Base-by-base conservation (phyloP, 2,797 vertebrate genomes). In the Argyrosomus regius region DNA sequence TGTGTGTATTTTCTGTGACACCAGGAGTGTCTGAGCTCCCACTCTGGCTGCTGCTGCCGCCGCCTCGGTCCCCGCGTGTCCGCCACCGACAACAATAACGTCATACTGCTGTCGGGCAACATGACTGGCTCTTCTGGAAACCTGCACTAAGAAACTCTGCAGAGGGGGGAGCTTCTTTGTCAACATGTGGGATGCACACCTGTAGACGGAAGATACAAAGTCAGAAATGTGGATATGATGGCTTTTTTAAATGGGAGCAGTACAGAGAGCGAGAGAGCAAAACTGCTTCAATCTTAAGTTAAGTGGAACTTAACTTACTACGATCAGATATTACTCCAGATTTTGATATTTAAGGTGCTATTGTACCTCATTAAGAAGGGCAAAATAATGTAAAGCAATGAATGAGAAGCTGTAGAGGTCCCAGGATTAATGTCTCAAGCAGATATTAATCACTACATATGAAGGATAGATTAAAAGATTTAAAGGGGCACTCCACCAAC, bases 1-100 rank as follows among this genome's bases (percentile, higher is more conserved):
- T 17, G 97, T 97, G 56, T 91, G 83, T 64, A 96, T 94, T 78
- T 94, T 97, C 89, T 99, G 98, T 4, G 98, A 97, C 81, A 99
- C 88, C 14, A 99, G 94, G 70, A 99, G 93, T 0, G 98, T 98
- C 46, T 93, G 89, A 5, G 96, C 97, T 22, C 98, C 97, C 14
- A 95, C 90, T 46, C 97, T 91, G 50, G 96, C 93, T 0, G 97
- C 96, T 0, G 97, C 96, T 0, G 97, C 95, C 1, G 96, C 93
- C 0, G 96, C 96, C 83, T 96, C 96, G 0, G 95, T 96, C 5
- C 96, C 96, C 0, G 96, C 96, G 1, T 97, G 96, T 53, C 96
- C 93, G 3, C 97, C 94, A 14, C 97, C 93, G 85, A 96, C 82
- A 89, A 98, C 84, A 71, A 98, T 93, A 94, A 98, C 89, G 82